A percentile compares a stretch with the other conserved stretches of the same genome.
These are phyloP conservation scores for Aphidius gifuensis DNA, from an alignment of 1,140 invertebrate genomes.

Conservation along the genomic window DNA sequence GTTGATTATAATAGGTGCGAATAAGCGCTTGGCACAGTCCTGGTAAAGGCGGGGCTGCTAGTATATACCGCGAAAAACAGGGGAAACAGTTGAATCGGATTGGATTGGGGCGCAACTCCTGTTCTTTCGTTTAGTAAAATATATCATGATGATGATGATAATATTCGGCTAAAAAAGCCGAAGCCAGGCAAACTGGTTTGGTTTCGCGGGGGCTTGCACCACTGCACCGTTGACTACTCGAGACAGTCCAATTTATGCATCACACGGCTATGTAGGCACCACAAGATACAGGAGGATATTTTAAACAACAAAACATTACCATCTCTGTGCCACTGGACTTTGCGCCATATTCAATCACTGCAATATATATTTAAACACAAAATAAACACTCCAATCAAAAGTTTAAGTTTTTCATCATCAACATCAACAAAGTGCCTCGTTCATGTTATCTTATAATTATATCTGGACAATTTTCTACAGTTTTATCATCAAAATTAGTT, in stretches of 20 bases:
- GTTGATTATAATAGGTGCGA: slow-evolving; percentile 11
- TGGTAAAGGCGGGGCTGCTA: slow-evolving; percentile 50
- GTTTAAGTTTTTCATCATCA: neutral
- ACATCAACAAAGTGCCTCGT: slow-evolving; percentile 12
- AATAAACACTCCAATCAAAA: too few relatives aligned
- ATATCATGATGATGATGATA: neutral
- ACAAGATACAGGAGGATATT: slow-evolving; percentile 39
- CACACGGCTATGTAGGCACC: slow-evolving; percentile 57
- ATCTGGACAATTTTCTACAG: too few relatives aligned
- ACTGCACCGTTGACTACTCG: slow-evolving; percentile 52
- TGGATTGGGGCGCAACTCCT: slow-evolving; percentile 46
- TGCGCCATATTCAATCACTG: slow-evolving; percentile 22
- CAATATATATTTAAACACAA: slow-evolving; percentile 19
- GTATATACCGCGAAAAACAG: slow-evolving; percentile 45
- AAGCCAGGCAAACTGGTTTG: slow-evolving; percentile 50
- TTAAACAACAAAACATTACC: slow-evolving; percentile 22
- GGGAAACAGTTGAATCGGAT: slow-evolving; percentile 51
- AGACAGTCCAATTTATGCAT: slow-evolving; percentile 58
- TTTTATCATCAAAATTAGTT: slow-evolving; percentile 1
- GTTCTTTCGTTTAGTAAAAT: neutral
- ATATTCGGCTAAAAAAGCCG: slow-evolving; percentile 25
- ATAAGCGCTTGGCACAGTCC: slow-evolving; percentile 33
- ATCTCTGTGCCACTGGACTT: slow-evolving; percentile 28
- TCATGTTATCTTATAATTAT: neutral
- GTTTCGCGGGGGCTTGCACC: slow-evolving; percentile 53